A percentile compares a stretch with the other conserved stretches of the same genome.
phyloP scores from a whole-genome alignment of 2,797 vertebrate genomes.

The Todus mexicanus region DNA sequence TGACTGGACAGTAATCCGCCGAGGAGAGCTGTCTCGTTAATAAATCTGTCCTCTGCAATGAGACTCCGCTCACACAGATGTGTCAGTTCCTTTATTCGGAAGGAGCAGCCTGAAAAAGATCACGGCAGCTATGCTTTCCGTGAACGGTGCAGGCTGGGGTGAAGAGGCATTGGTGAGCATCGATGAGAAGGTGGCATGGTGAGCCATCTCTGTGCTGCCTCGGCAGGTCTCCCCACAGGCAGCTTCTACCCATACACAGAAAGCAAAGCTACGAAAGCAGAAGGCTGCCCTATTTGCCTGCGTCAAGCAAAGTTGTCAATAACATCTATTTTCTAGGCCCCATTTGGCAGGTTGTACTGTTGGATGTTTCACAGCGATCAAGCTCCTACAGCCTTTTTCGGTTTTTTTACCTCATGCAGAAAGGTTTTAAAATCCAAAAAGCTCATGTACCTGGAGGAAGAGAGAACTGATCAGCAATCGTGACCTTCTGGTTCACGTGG shows the following conservation, averaged over 20 bases:
- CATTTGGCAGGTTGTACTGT: background rate
- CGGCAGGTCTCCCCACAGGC: background rate
- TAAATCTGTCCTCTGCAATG: background rate
- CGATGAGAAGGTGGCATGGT: background rate
- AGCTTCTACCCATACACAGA: background rate
- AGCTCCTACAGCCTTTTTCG: background rate
- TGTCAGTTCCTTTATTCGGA: background rate
- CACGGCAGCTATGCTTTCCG: background rate
- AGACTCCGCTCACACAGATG: background rate
- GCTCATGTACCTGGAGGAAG: background rate
- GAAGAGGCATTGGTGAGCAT: background rate
- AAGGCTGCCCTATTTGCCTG: background rate
- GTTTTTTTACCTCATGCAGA: background rate
- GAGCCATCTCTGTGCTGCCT: background rate
- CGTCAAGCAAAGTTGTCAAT: background rate
- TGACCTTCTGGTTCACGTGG: background rate
- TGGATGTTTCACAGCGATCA: background rate
- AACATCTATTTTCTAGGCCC: background rate
- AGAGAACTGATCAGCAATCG: background rate
- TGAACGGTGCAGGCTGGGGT: background rate
- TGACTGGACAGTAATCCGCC: background rate
- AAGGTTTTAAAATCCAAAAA: background rate
- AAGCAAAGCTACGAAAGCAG: background rate
- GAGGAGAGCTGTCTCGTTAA: background rate
- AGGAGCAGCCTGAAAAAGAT: slow-evolving; percentile 11